Conservation (phyloP, 2,113 vertebrate genomes). For the Diglossa brunneiventris region DNA sequence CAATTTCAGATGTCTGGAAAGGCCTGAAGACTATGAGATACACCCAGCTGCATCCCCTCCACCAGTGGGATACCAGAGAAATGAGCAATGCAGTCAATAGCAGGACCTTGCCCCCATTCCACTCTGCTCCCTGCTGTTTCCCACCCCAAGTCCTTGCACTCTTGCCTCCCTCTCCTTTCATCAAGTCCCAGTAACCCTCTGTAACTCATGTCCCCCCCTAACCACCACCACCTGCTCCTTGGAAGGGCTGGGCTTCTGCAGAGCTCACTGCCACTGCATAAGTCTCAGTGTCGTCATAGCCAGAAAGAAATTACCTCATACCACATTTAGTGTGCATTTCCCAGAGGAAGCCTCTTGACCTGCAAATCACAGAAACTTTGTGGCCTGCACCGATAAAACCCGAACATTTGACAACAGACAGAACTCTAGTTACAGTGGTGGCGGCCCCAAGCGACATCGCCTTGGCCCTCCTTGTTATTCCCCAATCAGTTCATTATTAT, state of each 20-base stretch:
- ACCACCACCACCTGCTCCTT: not conserved
- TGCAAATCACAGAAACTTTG: not conserved
- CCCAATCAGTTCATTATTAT: conserved; percentile 2
- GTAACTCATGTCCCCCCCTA: not conserved
- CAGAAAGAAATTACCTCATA: not conserved
- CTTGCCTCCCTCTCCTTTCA: not conserved
- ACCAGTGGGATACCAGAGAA: not conserved
- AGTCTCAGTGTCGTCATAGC: not conserved
- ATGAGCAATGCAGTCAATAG: not conserved
- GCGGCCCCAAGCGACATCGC: fast-evolving
- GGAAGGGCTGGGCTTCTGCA: not conserved
- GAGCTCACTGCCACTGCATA: not conserved
- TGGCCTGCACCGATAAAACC: not conserved
- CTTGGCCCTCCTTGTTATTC: not conserved
- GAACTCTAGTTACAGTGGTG: conserved; percentile 9
- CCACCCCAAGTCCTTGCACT: not conserved
- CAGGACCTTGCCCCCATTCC: not conserved
- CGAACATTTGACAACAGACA: not conserved
- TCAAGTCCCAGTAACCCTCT: not conserved
- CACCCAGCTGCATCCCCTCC: not conserved
- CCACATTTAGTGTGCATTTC: not conserved
- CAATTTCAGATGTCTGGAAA: not conserved
- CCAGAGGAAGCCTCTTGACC: not conserved
- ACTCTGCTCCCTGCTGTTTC: not conserved
- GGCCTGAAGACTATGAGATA: not conserved